A percentile compares a stretch with the other conserved stretches of the same genome.
phyloP scores from a whole-genome alignment of 2,888 invertebrate species.

The Pyrrhosoma nymphula region DNA sequence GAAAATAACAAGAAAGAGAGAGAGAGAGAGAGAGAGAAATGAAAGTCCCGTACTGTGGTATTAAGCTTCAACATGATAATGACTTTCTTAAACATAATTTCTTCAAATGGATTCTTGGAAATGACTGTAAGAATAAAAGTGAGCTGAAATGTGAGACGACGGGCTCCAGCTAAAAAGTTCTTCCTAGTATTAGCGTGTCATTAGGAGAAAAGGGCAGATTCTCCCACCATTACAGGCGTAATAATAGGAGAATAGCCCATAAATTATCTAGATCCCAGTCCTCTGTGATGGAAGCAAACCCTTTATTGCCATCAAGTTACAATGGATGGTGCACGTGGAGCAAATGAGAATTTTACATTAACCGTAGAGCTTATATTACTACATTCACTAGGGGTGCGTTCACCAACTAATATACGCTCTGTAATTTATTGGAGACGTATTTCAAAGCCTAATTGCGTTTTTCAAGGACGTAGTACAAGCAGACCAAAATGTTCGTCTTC shows the following conservation, averaged over 20 bases:
- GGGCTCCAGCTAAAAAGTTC: background rate
- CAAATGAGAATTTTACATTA: background rate
- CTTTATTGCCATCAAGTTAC: background rate
- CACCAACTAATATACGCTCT: background rate
- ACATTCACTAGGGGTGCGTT: background rate
- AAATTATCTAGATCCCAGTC: background rate
- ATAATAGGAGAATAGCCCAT: background rate
- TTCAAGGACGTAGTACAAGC: too few species aligned
- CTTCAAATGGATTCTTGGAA: too few species aligned
- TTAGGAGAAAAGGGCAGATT: background rate
- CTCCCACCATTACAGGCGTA: background rate
- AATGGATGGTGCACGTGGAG: background rate
- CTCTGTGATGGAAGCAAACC: background rate
- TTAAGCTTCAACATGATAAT: too few species aligned
- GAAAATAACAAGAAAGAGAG: too few species aligned
- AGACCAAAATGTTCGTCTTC: too few species aligned
- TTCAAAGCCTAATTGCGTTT: too few species aligned
- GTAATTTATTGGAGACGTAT: too few species aligned
- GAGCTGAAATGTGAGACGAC: background rate
- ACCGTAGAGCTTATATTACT: background rate
- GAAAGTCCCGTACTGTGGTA: too few species aligned
- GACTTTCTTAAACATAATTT: too few species aligned
- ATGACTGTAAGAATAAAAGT: background rate
- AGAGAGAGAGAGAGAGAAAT: too few species aligned
- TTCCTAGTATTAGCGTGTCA: background rate